Evolutionary conservation across 2,888 invertebrate species (phyloP).

Genomic region (Limnephilus lunatus): DNA sequence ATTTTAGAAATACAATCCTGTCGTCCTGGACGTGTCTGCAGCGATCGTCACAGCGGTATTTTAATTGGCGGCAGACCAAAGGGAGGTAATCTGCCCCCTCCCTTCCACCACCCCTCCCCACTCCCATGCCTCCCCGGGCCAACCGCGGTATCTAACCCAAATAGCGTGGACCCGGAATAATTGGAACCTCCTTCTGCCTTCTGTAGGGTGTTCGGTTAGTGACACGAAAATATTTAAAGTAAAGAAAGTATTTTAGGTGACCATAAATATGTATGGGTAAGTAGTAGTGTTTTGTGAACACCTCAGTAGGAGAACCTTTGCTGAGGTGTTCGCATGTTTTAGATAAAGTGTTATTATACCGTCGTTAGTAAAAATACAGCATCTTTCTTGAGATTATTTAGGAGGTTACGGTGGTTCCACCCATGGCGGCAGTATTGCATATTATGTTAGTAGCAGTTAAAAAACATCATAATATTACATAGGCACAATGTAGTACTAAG

Average conservation of each 20-base stretch:
- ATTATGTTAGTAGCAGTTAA: too few species aligned
- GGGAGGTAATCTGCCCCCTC: neutral
- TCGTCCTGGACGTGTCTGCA: conserved; percentile 31
- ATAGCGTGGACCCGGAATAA: conserved; percentile 47
- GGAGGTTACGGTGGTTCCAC: too few species aligned
- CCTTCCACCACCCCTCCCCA: neutral
- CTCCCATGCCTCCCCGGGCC: neutral
- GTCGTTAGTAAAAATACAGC: too few species aligned
- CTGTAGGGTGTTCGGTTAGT: neutral
- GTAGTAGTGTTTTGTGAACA: too few species aligned
- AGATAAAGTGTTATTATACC: too few species aligned
- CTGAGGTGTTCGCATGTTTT: too few species aligned
- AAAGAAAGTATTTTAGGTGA: neutral
- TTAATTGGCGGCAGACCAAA: conserved; percentile 56
- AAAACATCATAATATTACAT: too few species aligned
- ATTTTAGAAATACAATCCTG: conserved; percentile 36
- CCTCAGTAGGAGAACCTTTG: too few species aligned
- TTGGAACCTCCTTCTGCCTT: conserved; percentile 47
- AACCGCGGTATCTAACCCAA: conserved; percentile 35
- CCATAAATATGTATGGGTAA: too few species aligned
- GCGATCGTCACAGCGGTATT: conserved; percentile 45
- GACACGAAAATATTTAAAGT: neutral
- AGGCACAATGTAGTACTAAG: too few species aligned
- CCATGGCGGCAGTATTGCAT: too few species aligned
- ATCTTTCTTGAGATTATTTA: too few species aligned